Conservation (phyloP, 2,113 vertebrate genomes). For the Cyanistes caeruleus region DNA sequence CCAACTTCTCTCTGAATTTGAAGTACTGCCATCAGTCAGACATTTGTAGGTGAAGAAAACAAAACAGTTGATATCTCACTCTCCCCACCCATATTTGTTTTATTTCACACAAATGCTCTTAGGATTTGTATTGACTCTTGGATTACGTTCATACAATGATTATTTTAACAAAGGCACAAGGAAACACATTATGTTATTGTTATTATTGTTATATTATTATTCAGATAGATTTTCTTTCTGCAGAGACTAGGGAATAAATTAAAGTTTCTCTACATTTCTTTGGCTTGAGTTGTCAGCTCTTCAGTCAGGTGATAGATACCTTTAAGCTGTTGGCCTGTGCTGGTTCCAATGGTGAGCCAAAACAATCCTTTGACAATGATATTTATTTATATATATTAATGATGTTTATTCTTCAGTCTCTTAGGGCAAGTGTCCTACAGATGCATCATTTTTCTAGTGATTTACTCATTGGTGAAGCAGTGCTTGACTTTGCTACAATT, state of each 20-base stretch:
- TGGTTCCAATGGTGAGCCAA: background rate
- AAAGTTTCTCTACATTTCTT: background rate
- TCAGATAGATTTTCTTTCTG: background rate
- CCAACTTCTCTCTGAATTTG: background rate
- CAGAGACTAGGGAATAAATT: background rate
- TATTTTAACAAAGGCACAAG: background rate
- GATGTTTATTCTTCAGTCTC: background rate
- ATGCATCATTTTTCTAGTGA: background rate
- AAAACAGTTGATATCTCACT: background rate
- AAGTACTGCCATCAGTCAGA: background rate
- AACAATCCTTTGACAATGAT: background rate
- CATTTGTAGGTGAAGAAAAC: background rate
- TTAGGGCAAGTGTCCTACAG: background rate
- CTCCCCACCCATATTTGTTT: background rate
- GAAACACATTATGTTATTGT: background rate
- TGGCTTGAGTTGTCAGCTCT: background rate
- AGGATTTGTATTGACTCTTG: background rate
- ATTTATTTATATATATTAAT: too few relatives aligned
- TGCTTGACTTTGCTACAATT: background rate
- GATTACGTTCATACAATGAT: background rate
- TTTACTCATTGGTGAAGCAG: background rate
- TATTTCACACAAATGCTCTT: background rate
- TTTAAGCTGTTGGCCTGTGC: background rate
- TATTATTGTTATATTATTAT: background rate
- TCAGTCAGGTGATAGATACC: background rate